These are phyloP conservation scores for Podabrus alpinus DNA, from an alignment of 2,888 invertebrate genomes.

Conservation along the genomic window DNA sequence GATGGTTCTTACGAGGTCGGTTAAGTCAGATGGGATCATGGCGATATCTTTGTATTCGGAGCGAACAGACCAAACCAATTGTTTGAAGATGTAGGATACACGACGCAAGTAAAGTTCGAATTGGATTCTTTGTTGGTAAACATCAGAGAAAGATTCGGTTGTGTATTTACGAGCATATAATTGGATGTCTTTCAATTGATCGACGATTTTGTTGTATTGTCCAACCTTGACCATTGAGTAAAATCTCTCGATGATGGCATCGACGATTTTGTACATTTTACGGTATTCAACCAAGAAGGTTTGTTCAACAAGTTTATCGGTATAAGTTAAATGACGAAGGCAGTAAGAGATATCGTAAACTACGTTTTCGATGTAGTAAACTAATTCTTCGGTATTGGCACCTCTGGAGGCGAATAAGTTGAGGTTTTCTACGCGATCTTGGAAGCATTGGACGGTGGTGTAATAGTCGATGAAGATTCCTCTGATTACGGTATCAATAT, in stretches of 20 bases:
- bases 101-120: conserved; percentile 1
- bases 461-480: conserved; percentile 14
- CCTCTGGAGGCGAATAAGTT: neutral
- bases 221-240: neutral
- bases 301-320: conserved; percentile 5
- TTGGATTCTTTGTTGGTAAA: neutral
- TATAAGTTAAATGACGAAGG: neutral
- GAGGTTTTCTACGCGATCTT: conserved; percentile 10
- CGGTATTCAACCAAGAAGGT: conserved; percentile 10
- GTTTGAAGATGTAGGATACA: neutral
- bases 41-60: neutral
- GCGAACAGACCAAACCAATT: conserved; percentile 10
- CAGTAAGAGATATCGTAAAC: conserved; percentile 2
- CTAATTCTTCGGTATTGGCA: neutral
- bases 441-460: conserved; percentile 5
- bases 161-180: conserved; percentile 2
- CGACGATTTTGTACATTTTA: conserved; percentile 9
- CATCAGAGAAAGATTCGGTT: neutral
- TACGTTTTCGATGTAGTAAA: conserved; percentile 1
- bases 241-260: conserved; percentile 10
- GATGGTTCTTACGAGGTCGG: neutral
- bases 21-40: neutral
- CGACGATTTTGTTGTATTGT: conserved; percentile 3
- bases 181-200: conserved; percentile 14
- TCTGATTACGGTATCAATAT: neutral